Percentiles rank a stretch among this genome's conserved stretches.
phyloP scores from a whole-genome alignment of 2,888 invertebrate species.

The Drosophila tripunctata region DNA sequence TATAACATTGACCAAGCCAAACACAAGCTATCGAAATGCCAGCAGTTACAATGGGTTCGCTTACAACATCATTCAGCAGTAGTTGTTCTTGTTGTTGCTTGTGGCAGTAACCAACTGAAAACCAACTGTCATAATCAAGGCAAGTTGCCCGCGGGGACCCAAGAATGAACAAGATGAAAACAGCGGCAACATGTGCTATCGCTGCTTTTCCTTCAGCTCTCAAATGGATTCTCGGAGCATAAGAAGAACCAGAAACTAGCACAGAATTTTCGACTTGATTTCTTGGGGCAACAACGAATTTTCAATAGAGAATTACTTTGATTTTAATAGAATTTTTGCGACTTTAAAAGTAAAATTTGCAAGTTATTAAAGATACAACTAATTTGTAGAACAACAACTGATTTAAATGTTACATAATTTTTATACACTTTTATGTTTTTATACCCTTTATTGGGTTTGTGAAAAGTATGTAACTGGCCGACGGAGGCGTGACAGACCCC shows the following conservation, averaged over 20 bases:
- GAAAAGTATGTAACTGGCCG: too few species aligned
- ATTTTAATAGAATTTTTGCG: too few species aligned
- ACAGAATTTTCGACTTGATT: constrained; percentile 30
- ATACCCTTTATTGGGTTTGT: too few species aligned
- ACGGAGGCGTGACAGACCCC: too few species aligned
- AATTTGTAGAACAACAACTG: too few species aligned
- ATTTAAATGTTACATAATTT: too few species aligned
- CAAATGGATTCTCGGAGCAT: constrained; percentile 19
- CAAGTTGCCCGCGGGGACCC: constrained; percentile 66
- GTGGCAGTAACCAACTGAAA: constrained; percentile 44
- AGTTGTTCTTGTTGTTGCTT: constrained; percentile 19
- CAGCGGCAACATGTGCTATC: constrained; percentile 54
- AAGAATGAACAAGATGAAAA: constrained; percentile 31
- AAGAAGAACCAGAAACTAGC: constrained; percentile 12
- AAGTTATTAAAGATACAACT: too few species aligned
- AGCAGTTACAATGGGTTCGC: constrained; percentile 48
- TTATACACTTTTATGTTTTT: too few species aligned
- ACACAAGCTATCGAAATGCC: constrained; percentile 11
- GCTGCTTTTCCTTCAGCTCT: constrained; percentile 10
- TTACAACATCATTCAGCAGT: constrained; percentile 20
- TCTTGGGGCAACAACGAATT: constrained; percentile 2
- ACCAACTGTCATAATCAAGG: constrained; percentile 75
- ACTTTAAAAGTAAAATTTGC: too few species aligned
- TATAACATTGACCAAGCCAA: constrained; percentile 69
- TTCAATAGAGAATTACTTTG: too few species aligned